Evolutionary conservation across 2,888 invertebrate species (phyloP).

Genomic region (Drosophila stalkeri): DNA sequence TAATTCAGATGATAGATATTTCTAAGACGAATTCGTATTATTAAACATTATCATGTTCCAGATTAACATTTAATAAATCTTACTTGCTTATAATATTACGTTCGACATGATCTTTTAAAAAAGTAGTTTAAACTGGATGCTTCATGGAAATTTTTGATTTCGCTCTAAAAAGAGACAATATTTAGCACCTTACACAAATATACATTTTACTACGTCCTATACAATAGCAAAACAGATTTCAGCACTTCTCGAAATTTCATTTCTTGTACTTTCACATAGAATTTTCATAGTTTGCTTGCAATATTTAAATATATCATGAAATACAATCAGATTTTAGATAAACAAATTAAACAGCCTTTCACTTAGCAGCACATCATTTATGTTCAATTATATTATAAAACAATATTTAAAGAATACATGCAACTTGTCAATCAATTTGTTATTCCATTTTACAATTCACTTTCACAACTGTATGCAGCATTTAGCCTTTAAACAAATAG

Average conservation of each 20-base stretch:
- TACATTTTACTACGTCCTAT: not conserved
- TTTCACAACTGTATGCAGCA: not conserved
- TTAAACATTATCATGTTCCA: too few species aligned
- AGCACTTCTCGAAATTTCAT: not conserved
- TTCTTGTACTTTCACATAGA: not conserved
- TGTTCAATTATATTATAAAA: not conserved
- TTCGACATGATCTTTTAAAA: too few species aligned
- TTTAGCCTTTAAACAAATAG: not conserved
- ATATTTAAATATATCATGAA: not conserved
- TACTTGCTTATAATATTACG: not conserved
- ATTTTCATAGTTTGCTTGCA: not conserved
- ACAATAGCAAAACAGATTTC: not conserved
- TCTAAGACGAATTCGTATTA: not conserved
- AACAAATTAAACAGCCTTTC: not conserved
- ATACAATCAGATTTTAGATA: not conserved
- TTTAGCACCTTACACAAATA: not conserved
- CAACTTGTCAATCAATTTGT: not conserved
- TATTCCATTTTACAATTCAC: not conserved
- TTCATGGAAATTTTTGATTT: not conserved
- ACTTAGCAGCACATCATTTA: not conserved
- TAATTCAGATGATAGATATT: not conserved
- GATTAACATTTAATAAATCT: not conserved
- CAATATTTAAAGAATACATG: not conserved
- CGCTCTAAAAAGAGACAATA: not conserved
- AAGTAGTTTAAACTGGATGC: not conserved